These are phyloP conservation scores for Botrylloides violaceus DNA, from an alignment of 23 tunicate species.

Conservation along the genomic window DNA sequence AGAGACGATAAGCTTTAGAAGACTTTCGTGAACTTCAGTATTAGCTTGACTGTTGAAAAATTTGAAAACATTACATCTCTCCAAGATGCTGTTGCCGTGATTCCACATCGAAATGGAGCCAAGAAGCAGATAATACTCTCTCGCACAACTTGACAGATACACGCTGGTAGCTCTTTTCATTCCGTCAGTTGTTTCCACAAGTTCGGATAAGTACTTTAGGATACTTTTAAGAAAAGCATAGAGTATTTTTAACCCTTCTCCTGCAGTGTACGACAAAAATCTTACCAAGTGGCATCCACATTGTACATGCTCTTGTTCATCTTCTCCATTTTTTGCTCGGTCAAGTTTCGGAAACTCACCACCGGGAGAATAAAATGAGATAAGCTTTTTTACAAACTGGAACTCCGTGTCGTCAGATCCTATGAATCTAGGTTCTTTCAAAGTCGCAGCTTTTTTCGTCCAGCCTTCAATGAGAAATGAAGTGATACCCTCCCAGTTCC, in stretches of 20 bases:
- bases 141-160: slow-evolving; percentile 39
- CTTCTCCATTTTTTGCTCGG: slow-evolving; percentile 35
- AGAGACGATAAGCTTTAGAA: slow-evolving; percentile 66
- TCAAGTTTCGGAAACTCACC: slow-evolving; percentile 38
- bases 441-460: slow-evolving; percentile 28
- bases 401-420: slow-evolving; percentile 47
- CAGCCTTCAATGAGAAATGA: slow-evolving; percentile 35
- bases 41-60: slow-evolving; percentile 58
- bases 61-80: slow-evolving; percentile 40
- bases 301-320: slow-evolving; percentile 36
- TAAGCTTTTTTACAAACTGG: slow-evolving; percentile 47
- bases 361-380: slow-evolving; percentile 44
- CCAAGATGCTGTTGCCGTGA: slow-evolving; percentile 38
- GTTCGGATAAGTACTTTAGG: slow-evolving; percentile 37
- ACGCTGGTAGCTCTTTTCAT: slow-evolving; percentile 7
- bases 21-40: slow-evolving; percentile 47
- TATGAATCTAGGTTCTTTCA: slow-evolving; percentile 21
- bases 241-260: slow-evolving; percentile 50
- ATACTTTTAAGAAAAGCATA: slow-evolving; percentile 35
- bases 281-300: slow-evolving; percentile 54
- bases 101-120: slow-evolving; percentile 53
- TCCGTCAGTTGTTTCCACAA: slow-evolving; percentile 10
- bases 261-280: slow-evolving; percentile 38
- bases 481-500: slow-evolving; percentile 77
- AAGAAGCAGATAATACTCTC: slow-evolving; percentile 73